Evolutionary conservation across 2,113 vertebrate species (phyloP).

Genomic region (Gasterosteus nipponicus): DNA sequence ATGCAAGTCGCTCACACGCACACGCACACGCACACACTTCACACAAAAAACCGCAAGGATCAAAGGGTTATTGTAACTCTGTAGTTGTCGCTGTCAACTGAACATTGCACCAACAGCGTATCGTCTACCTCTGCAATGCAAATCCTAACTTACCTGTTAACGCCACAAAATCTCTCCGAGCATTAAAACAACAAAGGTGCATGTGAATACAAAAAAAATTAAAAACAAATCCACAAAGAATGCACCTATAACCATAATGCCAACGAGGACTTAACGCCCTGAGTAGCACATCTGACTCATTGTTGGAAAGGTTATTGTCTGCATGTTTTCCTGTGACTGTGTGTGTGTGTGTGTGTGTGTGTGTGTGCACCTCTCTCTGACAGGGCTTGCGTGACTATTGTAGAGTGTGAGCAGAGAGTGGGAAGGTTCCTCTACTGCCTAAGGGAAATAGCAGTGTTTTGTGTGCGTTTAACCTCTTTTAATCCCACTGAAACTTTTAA

Average conservation of each 20-base stretch:
- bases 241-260: constrained; percentile 14
- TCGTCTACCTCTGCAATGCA: background rate
- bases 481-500: constrained; percentile 76
- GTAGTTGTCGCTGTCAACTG: background rate
- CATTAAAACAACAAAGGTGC: background rate
- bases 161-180: constrained; percentile 2
- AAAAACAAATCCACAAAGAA: background rate
- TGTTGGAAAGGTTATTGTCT: constrained; percentile 34
- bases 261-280: constrained; percentile 29
- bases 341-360: constrained; percentile 34
- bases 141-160: constrained; percentile 20
- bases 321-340: constrained; percentile 50
- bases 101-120: background rate
- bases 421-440: constrained; percentile 79
- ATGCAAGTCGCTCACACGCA: constrained; percentile 12
- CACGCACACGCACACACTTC: constrained; percentile 13
- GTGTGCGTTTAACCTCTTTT: constrained; percentile 74
- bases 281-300: constrained; percentile 58
- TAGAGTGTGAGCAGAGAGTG: constrained; percentile 72
- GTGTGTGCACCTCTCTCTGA: constrained; percentile 46
- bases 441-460: constrained; percentile 76
- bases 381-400: constrained; percentile 76
- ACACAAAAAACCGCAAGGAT: background rate
- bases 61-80: constrained; percentile 10
- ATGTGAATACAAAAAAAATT: constrained; percentile 1